phyloP scores from a whole-genome alignment of 1,140 invertebrate species.

The Drosophila paulistorum region DNA sequence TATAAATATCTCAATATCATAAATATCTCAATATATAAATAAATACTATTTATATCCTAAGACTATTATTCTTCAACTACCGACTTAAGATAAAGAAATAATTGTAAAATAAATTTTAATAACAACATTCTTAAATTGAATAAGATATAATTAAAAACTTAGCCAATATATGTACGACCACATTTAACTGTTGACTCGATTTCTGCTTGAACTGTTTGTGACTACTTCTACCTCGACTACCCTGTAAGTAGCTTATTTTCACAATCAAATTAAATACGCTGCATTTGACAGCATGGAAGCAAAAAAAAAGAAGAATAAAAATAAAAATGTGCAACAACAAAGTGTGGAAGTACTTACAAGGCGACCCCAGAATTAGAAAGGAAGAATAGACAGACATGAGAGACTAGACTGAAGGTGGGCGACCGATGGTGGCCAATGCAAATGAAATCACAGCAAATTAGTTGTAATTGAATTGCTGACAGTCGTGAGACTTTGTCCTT shows the following conservation, averaged over 20 bases:
- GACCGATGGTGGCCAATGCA: constrained; percentile 29
- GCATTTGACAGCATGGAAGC: constrained; percentile 37
- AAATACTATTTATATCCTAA: no score
- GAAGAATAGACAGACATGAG: constrained; percentile 5
- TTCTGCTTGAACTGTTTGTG: not conserved
- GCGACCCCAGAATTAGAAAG: not conserved
- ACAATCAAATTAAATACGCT: constrained; percentile 59
- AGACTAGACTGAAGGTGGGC: constrained; percentile 24
- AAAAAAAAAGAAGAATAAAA: not conserved
- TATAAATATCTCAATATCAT: no score
- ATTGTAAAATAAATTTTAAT: no score
- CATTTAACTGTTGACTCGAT: not conserved
- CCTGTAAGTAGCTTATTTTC: constrained; percentile 7
- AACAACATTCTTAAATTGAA: no score
- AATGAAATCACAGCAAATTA: constrained; percentile 76
- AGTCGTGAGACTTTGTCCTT: constrained; percentile 18
- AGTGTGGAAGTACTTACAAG: constrained; percentile 21
- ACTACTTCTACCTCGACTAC: not conserved
- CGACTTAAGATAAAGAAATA: no score
- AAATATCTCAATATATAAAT: no score
- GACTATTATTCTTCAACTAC: no score
- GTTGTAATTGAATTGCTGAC: constrained; percentile 75
- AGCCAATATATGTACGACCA: no score
- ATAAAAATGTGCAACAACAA: constrained; percentile 29
- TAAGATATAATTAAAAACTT: no score